phyloP scores from a whole-genome alignment of 1,140 invertebrate genomes.

The Mamestra configurata region DNA sequence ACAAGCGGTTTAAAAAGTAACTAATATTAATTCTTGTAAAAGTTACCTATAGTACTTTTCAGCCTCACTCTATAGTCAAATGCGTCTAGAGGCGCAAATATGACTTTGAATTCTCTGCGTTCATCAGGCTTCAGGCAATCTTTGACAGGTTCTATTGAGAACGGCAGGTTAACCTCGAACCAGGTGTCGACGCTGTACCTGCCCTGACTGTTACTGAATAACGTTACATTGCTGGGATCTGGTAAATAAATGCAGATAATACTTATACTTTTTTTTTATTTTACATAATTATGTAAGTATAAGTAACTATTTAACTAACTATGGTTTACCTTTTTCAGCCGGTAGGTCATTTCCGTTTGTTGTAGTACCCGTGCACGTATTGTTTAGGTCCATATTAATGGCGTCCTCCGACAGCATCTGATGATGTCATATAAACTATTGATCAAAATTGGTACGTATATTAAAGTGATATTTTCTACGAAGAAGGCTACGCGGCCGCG shows the following conservation, averaged over 20 bases:
- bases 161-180: slow-evolving; percentile 81
- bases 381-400: background rate
- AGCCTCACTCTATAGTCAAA: slow-evolving; percentile 78
- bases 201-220: slow-evolving; percentile 72
- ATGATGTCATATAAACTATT: background rate
- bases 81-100: slow-evolving; percentile 78
- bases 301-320: no score
- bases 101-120: slow-evolving; percentile 69
- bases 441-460: no score
- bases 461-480: no score
- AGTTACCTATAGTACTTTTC: slow-evolving; percentile 78
- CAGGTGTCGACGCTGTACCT: slow-evolving; percentile 81
- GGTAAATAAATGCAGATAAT: slow-evolving; percentile 49
- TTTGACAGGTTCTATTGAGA: slow-evolving; percentile 73
- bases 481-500: no score
- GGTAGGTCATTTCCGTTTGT: background rate
- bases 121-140: slow-evolving; percentile 74
- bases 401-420: background rate
- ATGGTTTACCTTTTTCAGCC: slow-evolving; percentile 20
- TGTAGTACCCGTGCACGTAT: background rate
- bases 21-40: no score
- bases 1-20: no score
- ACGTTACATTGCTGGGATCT: slow-evolving; percentile 75
- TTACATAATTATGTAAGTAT: no score
- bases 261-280: no score